These are phyloP conservation scores for Sternarchorhynchus goeldii DNA, from an alignment of 2,797 vertebrate genomes.

Conservation along the genomic window DNA sequence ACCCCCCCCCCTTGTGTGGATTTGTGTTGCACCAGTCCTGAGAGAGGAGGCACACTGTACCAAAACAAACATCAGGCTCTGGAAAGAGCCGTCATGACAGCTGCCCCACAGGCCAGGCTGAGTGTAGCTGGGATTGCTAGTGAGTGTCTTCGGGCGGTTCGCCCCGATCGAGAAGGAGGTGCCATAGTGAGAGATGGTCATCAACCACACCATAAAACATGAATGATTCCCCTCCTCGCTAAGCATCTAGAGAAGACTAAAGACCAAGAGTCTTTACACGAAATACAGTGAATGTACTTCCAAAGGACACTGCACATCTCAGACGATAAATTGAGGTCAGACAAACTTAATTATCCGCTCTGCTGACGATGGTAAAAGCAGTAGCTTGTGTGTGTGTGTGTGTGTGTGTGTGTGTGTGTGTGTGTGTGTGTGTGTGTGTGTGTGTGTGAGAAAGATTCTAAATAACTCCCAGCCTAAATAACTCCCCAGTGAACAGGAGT, in stretches of 20 bases:
- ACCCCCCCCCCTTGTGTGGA: background rate
- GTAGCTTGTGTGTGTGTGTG: background rate
- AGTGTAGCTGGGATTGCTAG: background rate
- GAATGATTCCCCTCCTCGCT: conserved; percentile 27
- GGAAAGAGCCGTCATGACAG: background rate
- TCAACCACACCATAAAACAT: conserved; percentile 34
- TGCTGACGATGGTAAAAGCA: conserved; percentile 11
- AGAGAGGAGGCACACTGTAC: background rate
- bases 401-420: background rate
- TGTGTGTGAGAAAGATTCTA: background rate
- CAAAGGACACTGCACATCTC: background rate
- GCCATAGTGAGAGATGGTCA: background rate
- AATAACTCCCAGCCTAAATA: background rate
- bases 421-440: background rate
- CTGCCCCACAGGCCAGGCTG: background rate
- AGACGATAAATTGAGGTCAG: background rate
- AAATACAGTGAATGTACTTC: conserved; percentile 26
- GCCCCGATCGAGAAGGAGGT: background rate
- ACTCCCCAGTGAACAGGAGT: background rate
- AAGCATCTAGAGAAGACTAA: conserved; percentile 62
- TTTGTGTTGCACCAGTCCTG: background rate
- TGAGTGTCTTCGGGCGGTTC: conserved; percentile 1
- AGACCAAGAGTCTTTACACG: conserved; percentile 60
- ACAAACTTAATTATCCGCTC: conserved; percentile 22
- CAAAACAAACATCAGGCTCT: background rate